These are phyloP conservation scores for Aromia moschata DNA, from an alignment of 2,888 invertebrate genomes.

Conservation along the genomic window DNA sequence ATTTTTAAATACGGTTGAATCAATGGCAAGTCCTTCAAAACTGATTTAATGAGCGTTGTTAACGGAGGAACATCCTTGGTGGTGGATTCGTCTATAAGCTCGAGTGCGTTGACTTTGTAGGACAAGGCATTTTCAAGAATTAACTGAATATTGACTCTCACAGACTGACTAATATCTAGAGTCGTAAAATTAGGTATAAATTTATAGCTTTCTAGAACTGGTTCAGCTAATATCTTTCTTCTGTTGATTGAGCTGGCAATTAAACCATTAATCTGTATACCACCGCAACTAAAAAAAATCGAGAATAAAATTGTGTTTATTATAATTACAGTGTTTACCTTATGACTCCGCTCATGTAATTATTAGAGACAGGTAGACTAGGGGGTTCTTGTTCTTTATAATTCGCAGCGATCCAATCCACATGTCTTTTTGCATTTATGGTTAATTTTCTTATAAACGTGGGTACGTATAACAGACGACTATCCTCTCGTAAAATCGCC, in stretches of 20 bases:
- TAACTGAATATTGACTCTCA: conserved; percentile 73
- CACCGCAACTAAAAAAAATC: conserved; percentile 71
- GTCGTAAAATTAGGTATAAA: conserved; percentile 71
- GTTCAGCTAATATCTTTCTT: conserved; percentile 73
- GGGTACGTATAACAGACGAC: conserved; percentile 76
- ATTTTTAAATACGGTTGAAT: conserved; percentile 74
- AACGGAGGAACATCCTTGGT: conserved; percentile 62
- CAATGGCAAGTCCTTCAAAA: conserved; percentile 74
- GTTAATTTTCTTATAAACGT: conserved; percentile 65
- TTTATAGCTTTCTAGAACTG: conserved; percentile 78
- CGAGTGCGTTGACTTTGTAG: conserved; percentile 64
- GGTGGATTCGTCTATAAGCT: conserved; percentile 48
- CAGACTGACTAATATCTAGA: conserved; percentile 55
- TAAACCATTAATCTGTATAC: conserved; percentile 80
- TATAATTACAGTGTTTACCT: no score
- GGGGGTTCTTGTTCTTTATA: conserved; percentile 25
- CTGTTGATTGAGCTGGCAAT: conserved; percentile 79
- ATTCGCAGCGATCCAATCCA: conserved; percentile 33
- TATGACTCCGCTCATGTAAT: conserved; percentile 57
- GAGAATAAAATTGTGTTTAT: no score
- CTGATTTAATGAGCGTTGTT: conserved; percentile 67
- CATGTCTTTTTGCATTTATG: conserved; percentile 62
- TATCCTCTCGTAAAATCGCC: conserved; percentile 72
- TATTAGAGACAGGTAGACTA: conserved; percentile 57
- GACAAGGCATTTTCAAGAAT: conserved; percentile 72